phyloP scores from a whole-genome alignment of 2,797 vertebrate genomes.

The Pempheris klunzingeri region DNA sequence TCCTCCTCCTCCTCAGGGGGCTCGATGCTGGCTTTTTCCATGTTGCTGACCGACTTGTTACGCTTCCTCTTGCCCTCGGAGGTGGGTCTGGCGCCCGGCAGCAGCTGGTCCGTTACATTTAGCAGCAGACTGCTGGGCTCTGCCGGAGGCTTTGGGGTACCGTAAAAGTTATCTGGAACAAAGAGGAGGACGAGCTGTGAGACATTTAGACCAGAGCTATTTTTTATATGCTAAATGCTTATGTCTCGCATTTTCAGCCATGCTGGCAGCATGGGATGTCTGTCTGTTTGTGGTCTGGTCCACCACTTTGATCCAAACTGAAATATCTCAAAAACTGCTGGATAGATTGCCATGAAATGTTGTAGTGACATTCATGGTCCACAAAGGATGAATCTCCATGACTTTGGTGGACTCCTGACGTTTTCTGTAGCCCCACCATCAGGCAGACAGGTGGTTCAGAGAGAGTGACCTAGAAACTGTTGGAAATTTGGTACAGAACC shows the following conservation, averaged over 20 bases:
- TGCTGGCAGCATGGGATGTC: not conserved
- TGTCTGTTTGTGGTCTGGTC: too few species aligned
- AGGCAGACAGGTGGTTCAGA: not conserved
- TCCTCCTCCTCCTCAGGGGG: slow-evolving; percentile 98
- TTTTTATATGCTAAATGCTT: not conserved
- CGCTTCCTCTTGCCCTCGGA: slow-evolving; percentile 96
- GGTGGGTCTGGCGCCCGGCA: slow-evolving; percentile 95
- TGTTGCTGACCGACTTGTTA: slow-evolving; percentile 99
- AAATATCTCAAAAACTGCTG: not conserved
- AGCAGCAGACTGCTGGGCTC: slow-evolving; percentile 93
- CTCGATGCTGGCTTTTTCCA: slow-evolving; percentile 97
- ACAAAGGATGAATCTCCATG: not conserved
- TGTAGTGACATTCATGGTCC: not conserved
- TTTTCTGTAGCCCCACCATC: not conserved
- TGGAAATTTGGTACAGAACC: not conserved
- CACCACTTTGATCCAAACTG: not conserved
- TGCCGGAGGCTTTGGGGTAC: slow-evolving; percentile 96
- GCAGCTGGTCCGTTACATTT: slow-evolving; percentile 97
- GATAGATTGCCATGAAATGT: not conserved
- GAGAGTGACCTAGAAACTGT: too few species aligned
- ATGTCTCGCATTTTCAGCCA: not conserved
- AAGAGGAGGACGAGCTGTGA: not conserved
- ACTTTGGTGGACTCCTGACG: not conserved
- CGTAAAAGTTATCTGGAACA: slow-evolving; percentile 96
- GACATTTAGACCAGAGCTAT: not conserved